phyloP scores from a whole-genome alignment of 2,888 invertebrate genomes.

The Atherix ibis region DNA sequence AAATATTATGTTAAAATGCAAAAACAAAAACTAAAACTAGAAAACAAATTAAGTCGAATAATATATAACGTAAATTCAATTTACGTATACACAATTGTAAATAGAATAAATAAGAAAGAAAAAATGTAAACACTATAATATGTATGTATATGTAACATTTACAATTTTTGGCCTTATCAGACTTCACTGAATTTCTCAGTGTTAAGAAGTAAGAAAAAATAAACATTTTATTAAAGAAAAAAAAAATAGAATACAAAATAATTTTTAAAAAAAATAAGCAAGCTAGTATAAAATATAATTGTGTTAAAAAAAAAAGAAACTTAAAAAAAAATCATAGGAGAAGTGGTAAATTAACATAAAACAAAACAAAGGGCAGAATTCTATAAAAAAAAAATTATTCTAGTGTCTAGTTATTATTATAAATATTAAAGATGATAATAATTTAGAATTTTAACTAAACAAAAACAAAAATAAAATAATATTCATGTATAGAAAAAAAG shows the following conservation, averaged over 20 bases:
- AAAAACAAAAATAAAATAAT: too few species aligned
- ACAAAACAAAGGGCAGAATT: too few species aligned
- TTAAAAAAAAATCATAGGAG: not conserved
- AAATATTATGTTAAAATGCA: too few species aligned
- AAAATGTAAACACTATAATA: too few species aligned
- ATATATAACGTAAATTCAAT: not conserved
- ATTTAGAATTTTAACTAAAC: too few species aligned
- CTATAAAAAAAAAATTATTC: not conserved
- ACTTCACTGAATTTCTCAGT: conserved; percentile 2
- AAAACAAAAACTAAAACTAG: too few species aligned
- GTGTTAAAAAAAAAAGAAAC: not conserved
- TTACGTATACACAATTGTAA: not conserved
- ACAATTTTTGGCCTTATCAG: conserved; percentile 11
- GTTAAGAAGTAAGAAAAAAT: too few species aligned
- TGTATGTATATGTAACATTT: conserved; percentile 6
- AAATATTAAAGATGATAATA: too few species aligned
- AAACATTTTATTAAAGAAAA: not conserved
- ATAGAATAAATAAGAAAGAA: conserved; percentile 2
- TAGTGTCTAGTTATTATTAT: too few species aligned
- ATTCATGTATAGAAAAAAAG: too few species aligned
- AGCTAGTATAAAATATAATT: not conserved
- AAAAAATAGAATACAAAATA: conserved; percentile 1
- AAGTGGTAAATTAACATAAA: too few species aligned
- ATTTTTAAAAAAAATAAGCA: not conserved
- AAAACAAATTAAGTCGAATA: too few species aligned